Evolutionary conservation across 2,888 invertebrate genomes (phyloP).

Genomic region (Ametastegia equiseti): DNA sequence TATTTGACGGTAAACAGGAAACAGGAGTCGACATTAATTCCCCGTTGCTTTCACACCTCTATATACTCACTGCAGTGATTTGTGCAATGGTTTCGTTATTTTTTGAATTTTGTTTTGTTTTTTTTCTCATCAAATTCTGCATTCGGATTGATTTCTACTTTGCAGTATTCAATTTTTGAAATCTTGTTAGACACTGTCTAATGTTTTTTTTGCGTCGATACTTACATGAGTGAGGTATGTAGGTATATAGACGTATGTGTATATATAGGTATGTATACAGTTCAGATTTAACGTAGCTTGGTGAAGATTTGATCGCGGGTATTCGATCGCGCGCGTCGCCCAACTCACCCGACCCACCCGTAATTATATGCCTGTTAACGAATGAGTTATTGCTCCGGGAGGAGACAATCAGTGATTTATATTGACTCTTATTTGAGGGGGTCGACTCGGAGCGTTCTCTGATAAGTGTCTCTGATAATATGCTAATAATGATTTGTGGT

Average conservation of each 20-base stretch:
- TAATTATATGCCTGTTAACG: slow-evolving; percentile 71
- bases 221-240: not conserved
- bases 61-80: not conserved
- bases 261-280: not conserved
- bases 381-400: slow-evolving; percentile 67
- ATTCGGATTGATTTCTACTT: not conserved
- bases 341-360: slow-evolving; percentile 47
- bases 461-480: slow-evolving; percentile 71
- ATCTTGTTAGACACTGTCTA: not conserved
- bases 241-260: too few species aligned
- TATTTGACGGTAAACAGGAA: slow-evolving; percentile 33
- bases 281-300: slow-evolving; percentile 15
- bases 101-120: not conserved
- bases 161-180: not conserved
- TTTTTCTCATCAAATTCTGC: not conserved
- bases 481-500: slow-evolving; percentile 71
- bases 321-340: slow-evolving; percentile 23
- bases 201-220: not conserved
- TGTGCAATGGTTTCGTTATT: not conserved
- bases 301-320: slow-evolving; percentile 51
- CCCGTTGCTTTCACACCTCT: not conserved
- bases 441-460: slow-evolving; percentile 58
- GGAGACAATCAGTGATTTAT: slow-evolving; percentile 68
- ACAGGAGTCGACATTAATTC: slow-evolving; percentile 18
- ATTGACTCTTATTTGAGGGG: slow-evolving; percentile 62